phyloP scores from a whole-genome alignment of 2,888 invertebrate genomes.

The Nyleta sp. region DNA sequence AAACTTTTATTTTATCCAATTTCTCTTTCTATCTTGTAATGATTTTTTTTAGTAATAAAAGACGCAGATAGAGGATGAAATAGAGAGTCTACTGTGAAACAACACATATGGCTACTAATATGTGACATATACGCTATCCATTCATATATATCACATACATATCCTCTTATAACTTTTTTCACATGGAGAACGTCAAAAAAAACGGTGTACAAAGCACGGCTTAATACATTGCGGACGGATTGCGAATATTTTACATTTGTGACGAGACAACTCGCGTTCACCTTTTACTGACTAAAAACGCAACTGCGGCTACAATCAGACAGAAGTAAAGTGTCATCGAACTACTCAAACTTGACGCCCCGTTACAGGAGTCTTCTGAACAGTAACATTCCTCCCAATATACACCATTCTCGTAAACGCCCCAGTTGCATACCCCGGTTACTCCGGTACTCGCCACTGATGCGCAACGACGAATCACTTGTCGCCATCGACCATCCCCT shows the following conservation, averaged over 20 bases:
- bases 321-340: slow-evolving; percentile 27
- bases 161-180: too few species aligned
- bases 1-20: too few species aligned
- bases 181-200: too few species aligned
- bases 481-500: slow-evolving; percentile 98
- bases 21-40: too few species aligned
- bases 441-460: slow-evolving; percentile 95
- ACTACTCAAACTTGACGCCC: slow-evolving; percentile 68
- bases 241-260: background rate
- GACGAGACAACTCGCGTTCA: slow-evolving; percentile 10
- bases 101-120: too few species aligned
- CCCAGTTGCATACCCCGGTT: slow-evolving; percentile 98
- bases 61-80: too few species aligned
- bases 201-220: too few species aligned
- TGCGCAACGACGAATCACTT: slow-evolving; percentile 94
- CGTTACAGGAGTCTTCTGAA: slow-evolving; percentile 94
- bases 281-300: slow-evolving; percentile 32
- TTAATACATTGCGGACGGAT: slow-evolving; percentile 18
- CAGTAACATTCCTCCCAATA: slow-evolving; percentile 99
- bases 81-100: too few species aligned
- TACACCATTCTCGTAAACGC: slow-evolving; percentile 95
- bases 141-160: too few species aligned
- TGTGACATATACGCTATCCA: too few species aligned
- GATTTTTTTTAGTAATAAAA: too few species aligned
- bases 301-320: slow-evolving; percentile 13